Evolutionary conservation across 2,113 vertebrate species (phyloP).

Genomic region (Trochalopteron elliotii): DNA sequence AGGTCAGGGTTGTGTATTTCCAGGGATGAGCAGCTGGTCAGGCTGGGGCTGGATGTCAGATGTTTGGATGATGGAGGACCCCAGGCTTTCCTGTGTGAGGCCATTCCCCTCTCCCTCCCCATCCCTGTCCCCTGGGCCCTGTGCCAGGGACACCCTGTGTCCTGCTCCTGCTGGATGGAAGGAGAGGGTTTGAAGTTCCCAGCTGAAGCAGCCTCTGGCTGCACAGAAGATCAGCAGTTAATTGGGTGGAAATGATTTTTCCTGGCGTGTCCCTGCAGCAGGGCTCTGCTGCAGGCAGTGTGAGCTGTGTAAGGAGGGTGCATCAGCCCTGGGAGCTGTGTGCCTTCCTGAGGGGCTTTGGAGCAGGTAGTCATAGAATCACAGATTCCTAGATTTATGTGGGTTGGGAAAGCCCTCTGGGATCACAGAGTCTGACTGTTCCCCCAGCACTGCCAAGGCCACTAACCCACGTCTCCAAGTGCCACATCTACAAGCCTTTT

Average conservation of each 20-base stretch:
- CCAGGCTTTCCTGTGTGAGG: neutral
- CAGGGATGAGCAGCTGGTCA: neutral
- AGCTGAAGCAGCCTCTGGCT: neutral
- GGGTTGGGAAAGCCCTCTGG: neutral
- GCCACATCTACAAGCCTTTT: neutral
- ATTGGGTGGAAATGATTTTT: neutral
- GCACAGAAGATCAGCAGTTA: rapidly evolving
- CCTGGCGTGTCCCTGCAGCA: neutral
- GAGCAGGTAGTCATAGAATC: neutral
- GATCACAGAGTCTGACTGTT: neutral
- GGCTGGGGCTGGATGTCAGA: conserved; percentile 9
- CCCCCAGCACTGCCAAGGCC: neutral
- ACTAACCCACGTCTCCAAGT: no score
- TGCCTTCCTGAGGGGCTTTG: rapidly evolving
- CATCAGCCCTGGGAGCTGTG: no score
- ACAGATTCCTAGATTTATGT: neutral
- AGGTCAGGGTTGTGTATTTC: neutral
- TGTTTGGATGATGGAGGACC: neutral
- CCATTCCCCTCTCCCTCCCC: neutral
- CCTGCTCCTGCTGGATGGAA: rapidly evolving
- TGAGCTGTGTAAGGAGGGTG: neutral
- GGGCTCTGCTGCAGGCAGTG: rapidly evolving
- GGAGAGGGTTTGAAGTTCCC: rapidly evolving
- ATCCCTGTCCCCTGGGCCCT: neutral
- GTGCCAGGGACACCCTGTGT: neutral